These are phyloP conservation scores for Drosophila sucinea DNA, from an alignment of 1,140 invertebrate genomes.

Conservation along the genomic window DNA sequence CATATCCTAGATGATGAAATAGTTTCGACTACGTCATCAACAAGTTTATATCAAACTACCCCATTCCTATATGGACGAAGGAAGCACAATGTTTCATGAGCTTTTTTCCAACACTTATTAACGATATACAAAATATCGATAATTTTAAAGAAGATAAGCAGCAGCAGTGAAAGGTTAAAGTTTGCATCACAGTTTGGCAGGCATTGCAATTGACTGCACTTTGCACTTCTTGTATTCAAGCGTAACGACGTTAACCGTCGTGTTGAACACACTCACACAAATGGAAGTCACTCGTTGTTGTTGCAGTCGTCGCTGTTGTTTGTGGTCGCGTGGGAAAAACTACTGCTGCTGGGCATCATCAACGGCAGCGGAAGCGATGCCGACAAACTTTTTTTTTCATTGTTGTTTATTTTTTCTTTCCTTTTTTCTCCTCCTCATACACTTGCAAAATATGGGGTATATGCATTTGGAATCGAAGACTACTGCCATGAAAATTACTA, in stretches of 20 bases:
- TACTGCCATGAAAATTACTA: not conserved
- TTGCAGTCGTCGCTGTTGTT: not conserved
- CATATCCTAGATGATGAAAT: conserved; percentile 56
- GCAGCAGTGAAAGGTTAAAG: not conserved
- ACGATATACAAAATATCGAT: not conserved
- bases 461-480: conserved; percentile 20
- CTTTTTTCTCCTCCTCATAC: not conserved
- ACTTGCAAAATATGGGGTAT: conserved; percentile 4
- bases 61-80: no score
- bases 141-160: not conserved
- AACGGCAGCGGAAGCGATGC: conserved; percentile 16
- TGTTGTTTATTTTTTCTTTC: not conserved
- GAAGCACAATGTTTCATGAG: no score
- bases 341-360: conserved; percentile 21
- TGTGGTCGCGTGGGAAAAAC: conserved; percentile 52
- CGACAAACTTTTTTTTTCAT: conserved; percentile 7
- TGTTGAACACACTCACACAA: conserved; percentile 14
- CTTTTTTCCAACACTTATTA: no score
- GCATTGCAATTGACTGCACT: conserved; percentile 9
- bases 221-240: conserved; percentile 11
- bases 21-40: conserved; percentile 3
- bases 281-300: conserved; percentile 1
- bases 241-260: not conserved
- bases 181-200: conserved; percentile 8
- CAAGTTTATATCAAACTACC: not conserved